A percentile compares a stretch with the other conserved stretches of the same genome.
phyloP scores from a whole-genome alignment of 23 tunicate genomes.

The Halocynthia roretzi region DNA sequence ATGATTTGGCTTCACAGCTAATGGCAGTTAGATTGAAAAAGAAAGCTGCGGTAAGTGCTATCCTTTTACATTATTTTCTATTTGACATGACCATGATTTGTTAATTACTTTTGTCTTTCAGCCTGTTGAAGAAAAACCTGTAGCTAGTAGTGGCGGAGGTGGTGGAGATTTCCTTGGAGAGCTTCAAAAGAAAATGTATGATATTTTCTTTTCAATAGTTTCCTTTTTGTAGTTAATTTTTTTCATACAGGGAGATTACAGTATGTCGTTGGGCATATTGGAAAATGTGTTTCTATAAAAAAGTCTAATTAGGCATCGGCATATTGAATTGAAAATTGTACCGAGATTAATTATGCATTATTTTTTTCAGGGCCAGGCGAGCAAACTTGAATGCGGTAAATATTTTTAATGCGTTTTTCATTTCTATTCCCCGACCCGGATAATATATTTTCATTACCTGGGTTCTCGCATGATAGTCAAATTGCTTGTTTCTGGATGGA shows the following conservation, averaged over 20 bases:
- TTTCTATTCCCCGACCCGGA: no score
- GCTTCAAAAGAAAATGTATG: constrained; percentile 62
- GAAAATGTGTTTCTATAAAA: not conserved
- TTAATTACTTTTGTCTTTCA: not conserved
- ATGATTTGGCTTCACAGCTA: constrained; percentile 52
- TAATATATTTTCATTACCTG: no score
- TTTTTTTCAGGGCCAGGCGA: constrained; percentile 16
- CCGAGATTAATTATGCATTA: not conserved
- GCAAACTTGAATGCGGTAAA: constrained; percentile 9
- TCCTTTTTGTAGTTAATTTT: no score
- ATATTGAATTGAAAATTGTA: not conserved
- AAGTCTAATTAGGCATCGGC: not conserved
- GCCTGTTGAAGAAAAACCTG: constrained; percentile 22
- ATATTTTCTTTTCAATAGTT: not conserved
- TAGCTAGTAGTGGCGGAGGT: constrained; percentile 53
- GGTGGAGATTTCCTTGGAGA: constrained; percentile 79
- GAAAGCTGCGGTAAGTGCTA: constrained; percentile 30
- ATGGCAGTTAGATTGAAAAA: constrained; percentile 46
- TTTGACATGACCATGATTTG: constrained; percentile 3
- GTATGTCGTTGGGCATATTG: not conserved
- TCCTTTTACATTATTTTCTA: not conserved
- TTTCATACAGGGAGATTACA: no score
- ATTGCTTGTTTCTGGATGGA: no score
- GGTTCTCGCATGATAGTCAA: no score
- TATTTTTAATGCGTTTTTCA: not conserved